phyloP scores from a whole-genome alignment of 2,113 vertebrate species.

The Steatornis caripensis region DNA sequence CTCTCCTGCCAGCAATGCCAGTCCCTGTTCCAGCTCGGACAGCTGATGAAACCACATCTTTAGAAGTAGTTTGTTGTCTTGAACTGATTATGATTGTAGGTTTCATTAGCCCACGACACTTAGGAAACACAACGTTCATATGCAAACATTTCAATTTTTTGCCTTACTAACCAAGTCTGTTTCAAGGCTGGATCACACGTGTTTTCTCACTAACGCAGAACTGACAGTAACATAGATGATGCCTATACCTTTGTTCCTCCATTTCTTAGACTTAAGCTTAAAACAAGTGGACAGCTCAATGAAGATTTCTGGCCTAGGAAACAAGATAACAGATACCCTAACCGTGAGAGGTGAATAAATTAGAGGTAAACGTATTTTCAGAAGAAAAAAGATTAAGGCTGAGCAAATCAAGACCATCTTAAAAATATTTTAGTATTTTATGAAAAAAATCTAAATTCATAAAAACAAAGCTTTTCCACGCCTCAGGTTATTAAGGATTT shows the following conservation, averaged over 20 bases:
- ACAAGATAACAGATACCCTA: not conserved
- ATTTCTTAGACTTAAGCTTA: not conserved
- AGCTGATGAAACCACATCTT: not conserved
- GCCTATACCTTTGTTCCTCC: not conserved
- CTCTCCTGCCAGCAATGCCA: not conserved
- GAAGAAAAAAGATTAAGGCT: not conserved
- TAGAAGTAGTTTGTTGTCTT: not conserved
- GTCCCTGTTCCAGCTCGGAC: not conserved
- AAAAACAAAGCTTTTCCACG: not conserved
- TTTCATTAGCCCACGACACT: not conserved
- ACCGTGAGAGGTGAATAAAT: not conserved
- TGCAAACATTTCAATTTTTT: not conserved
- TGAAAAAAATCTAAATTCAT: not conserved
- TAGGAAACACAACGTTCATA: not conserved
- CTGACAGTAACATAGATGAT: not conserved
- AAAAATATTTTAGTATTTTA: not conserved
- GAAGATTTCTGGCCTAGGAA: not conserved
- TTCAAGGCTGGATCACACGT: not conserved
- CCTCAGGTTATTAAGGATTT: not conserved
- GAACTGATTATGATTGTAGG: not conserved
- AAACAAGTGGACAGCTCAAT: not conserved
- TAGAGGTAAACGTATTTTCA: not conserved
- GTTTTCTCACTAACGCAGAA: not conserved
- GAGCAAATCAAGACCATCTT: not conserved
- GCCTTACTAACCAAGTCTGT: not conserved